phyloP scores from a whole-genome alignment of 2,888 invertebrate species.

The Drosophila infuscata region DNA sequence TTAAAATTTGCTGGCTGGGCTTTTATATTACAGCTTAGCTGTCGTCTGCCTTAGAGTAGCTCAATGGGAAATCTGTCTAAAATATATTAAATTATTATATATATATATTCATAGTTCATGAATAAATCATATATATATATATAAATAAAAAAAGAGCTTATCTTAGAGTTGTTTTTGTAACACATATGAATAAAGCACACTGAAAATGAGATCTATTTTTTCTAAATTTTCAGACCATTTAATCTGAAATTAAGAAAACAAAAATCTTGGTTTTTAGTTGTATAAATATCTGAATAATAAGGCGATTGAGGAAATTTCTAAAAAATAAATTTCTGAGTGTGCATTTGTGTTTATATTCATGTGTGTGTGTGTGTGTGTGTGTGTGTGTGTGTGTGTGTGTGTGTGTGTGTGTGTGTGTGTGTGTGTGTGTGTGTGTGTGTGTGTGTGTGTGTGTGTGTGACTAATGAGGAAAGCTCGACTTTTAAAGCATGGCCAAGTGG shows the following conservation, averaged over 20 bases:
- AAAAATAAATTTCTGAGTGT: background rate
- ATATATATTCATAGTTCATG: no score
- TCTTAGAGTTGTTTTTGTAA: background rate
- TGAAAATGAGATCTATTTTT: no score
- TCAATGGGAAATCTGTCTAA: no score
- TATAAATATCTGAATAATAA: background rate
- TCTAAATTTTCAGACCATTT: background rate
- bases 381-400: background rate
- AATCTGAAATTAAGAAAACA: background rate
- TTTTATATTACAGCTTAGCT: background rate
- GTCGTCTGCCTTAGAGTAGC: no score
- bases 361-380: background rate
- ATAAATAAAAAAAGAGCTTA: background rate
- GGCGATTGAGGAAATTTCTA: background rate
- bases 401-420: background rate
- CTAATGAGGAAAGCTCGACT: slow-evolving; percentile 50
- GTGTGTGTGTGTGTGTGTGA: background rate
- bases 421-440: background rate
- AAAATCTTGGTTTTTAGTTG: background rate
- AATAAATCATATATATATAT: no score
- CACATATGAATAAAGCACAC: background rate
- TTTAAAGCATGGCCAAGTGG: slow-evolving; percentile 29
- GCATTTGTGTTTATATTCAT: background rate
- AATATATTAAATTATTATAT: no score
- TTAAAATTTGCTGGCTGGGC: background rate